Percentiles rank a stretch among this genome's conserved stretches.
These are phyloP conservation scores for Liposcelis brunnea DNA, from an alignment of 2,888 invertebrate species.

Conservation along the genomic window DNA sequence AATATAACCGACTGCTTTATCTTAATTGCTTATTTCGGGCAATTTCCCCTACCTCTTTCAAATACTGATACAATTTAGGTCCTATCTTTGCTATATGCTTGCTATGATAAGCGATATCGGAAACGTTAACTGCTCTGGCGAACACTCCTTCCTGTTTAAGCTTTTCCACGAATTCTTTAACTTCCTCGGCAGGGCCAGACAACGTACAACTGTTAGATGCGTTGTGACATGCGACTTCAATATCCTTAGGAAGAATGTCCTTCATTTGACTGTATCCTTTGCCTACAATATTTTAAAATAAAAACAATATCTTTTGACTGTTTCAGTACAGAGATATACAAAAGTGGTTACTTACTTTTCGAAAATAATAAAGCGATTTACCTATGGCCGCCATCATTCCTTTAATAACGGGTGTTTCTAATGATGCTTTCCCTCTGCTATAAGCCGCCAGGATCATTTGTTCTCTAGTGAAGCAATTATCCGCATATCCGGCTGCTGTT, in stretches of 20 bases:
- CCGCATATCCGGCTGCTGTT: constrained; percentile 45
- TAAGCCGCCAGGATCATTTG: constrained; percentile 42
- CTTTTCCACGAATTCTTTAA: constrained; percentile 23
- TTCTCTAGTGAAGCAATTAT: constrained; percentile 40
- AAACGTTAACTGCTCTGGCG: constrained; percentile 15
- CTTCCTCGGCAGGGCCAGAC: constrained; percentile 31
- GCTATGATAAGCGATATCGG: constrained; percentile 17
- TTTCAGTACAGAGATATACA: not conserved
- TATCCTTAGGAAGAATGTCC: not conserved
- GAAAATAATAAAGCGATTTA: not conserved
- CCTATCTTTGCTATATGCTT: constrained; percentile 17
- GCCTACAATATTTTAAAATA: not conserved
- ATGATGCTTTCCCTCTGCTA: constrained; percentile 33
- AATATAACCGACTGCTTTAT: not conserved
- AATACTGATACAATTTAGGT: constrained; percentile 14
- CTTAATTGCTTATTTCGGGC: not conserved
- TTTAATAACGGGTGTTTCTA: constrained; percentile 24
- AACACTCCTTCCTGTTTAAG: constrained; percentile 19
- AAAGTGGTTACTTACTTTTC: not conserved
- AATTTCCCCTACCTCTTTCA: constrained; percentile 8
- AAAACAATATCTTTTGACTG: not conserved
- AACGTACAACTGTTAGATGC: constrained; percentile 38
- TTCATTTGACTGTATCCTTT: constrained; percentile 2
- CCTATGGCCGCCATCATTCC: constrained; percentile 38
- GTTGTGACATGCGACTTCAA: constrained; percentile 37